Evolutionary conservation across 2,797 vertebrate species (phyloP).

Genomic region (Lepilemur septentrionalis): DNA sequence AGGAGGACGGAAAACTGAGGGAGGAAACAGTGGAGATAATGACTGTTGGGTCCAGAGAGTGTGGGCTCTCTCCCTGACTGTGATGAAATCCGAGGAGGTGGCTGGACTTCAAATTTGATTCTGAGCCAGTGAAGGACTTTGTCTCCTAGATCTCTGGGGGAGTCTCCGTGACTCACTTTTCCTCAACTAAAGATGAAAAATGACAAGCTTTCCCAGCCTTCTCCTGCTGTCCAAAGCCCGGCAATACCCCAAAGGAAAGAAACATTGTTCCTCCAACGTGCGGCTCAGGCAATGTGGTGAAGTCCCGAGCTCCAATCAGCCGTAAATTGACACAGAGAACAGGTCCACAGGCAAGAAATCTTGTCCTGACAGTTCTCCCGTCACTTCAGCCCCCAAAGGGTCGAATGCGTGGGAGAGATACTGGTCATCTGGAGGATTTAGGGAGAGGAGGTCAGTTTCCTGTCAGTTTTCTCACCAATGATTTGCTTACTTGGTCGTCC

Average conservation of each 20-base stretch:
- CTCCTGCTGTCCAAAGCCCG: neutral
- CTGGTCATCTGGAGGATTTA: fast-evolving
- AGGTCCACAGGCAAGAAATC: neutral
- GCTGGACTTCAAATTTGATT: neutral
- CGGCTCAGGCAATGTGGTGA: neutral
- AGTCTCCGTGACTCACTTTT: neutral
- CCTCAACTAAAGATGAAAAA: neutral
- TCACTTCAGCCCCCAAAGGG: neutral
- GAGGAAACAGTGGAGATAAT: neutral
- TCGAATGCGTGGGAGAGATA: neutral
- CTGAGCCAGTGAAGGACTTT: neutral
- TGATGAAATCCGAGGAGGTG: neutral
- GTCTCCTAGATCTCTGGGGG: neutral
- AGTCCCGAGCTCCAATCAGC: neutral
- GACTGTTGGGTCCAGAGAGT: neutral
- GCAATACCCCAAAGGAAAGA: neutral
- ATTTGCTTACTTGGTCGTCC: neutral
- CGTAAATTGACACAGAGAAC: neutral
- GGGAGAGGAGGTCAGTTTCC: neutral
- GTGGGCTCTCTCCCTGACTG: neutral
- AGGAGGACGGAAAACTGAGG: neutral
- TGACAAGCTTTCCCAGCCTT: neutral
- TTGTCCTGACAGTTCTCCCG: neutral
- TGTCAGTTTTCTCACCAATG: neutral
- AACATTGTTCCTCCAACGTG: neutral